phyloP scores from a whole-genome alignment of 2,113 vertebrate genomes.

The Crotalus helleri region DNA sequence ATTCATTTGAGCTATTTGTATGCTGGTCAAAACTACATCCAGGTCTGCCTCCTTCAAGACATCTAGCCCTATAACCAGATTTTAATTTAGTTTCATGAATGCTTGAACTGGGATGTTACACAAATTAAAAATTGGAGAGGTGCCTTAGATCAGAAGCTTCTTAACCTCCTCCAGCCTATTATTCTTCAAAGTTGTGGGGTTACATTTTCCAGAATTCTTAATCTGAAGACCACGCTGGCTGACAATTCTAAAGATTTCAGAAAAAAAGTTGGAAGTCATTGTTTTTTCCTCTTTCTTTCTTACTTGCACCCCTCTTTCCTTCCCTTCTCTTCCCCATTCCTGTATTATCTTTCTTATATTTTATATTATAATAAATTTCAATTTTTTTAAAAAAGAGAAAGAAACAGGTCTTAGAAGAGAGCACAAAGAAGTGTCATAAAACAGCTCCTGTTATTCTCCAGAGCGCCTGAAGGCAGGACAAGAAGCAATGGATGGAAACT shows the following conservation, averaged over 20 bases:
- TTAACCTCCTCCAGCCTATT: background rate
- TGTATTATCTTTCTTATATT: too few relatives aligned
- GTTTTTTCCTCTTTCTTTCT: background rate
- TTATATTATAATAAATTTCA: background rate
- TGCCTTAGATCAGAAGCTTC: background rate
- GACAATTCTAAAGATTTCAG: background rate
- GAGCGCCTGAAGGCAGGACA: too few relatives aligned
- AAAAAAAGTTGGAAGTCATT: background rate
- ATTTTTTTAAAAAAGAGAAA: too few relatives aligned
- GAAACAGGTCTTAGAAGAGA: background rate
- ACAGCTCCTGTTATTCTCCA: background rate
- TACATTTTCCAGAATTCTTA: background rate
- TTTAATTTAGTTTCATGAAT: background rate
- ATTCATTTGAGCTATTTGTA: background rate
- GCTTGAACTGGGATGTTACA: too few relatives aligned
- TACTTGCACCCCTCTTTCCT: background rate
- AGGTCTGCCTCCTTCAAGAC: background rate
- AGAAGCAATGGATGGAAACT: too few relatives aligned
- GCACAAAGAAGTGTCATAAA: background rate
- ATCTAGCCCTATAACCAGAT: background rate
- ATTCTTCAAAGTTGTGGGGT: background rate
- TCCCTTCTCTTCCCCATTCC: background rate
- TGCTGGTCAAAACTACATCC: background rate
- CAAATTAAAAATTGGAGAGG: background rate
- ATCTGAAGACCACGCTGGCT: background rate